Percentiles rank a stretch among this genome's conserved stretches.
These are phyloP conservation scores for Nipponacmea schrenckii DNA, from an alignment of 2,888 invertebrate species.

Conservation along the genomic window DNA sequence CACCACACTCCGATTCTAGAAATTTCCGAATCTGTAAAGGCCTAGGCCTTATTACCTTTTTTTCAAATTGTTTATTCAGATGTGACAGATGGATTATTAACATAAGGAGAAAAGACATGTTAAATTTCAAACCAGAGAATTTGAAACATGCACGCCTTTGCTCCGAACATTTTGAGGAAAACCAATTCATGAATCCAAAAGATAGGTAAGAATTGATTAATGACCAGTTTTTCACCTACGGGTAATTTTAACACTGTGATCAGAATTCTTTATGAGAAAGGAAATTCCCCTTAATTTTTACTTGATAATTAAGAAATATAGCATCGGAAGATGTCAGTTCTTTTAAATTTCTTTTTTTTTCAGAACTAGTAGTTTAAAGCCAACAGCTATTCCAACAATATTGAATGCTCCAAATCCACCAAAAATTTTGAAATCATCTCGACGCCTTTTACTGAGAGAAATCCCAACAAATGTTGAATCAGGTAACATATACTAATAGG, in stretches of 20 bases:
- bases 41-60: background rate
- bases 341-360: background rate
- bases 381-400: background rate
- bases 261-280: too few species aligned
- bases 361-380: background rate
- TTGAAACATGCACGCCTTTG: background rate
- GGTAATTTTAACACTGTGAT: too few species aligned
- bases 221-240: too few species aligned
- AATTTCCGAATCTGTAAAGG: too few species aligned
- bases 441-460: background rate
- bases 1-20: too few species aligned
- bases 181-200: background rate
- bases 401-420: background rate
- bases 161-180: background rate
- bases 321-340: too few species aligned
- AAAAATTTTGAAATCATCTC: background rate
- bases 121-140: background rate
- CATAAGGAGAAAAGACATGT: background rate
- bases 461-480: too few species aligned
- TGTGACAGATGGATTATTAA: background rate
- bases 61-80: background rate
- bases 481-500: too few species aligned
- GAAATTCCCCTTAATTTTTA: too few species aligned
- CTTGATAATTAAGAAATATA: too few species aligned
- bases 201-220: constrained; percentile 3